Conservation (phyloP, 2,888 invertebrate species). For the Peribatodes rhomboidaria region DNA sequence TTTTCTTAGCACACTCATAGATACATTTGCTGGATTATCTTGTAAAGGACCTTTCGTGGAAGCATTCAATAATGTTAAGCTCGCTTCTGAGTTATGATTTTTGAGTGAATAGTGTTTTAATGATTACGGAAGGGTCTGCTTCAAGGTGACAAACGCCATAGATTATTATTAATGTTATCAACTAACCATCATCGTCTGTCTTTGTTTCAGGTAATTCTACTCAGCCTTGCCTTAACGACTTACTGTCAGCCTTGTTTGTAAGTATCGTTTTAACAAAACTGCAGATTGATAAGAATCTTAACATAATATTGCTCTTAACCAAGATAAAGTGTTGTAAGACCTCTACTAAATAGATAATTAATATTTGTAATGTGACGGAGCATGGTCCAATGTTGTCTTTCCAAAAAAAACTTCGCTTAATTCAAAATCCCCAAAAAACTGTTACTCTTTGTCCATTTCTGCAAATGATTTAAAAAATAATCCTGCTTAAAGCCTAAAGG, state of each 20-base stretch:
- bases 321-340: neutral
- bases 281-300: slow-evolving; percentile 11
- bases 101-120: slow-evolving; percentile 19
- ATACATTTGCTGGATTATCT: slow-evolving; percentile 27
- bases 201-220: slow-evolving; percentile 47
- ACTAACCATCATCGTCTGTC: slow-evolving; percentile 40
- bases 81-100: slow-evolving; percentile 12
- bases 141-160: slow-evolving; percentile 27
- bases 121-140: slow-evolving; percentile 22
- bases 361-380: neutral
- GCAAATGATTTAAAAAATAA: neutral
- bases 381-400: neutral
- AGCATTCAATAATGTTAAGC: slow-evolving; percentile 21
- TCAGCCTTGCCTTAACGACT: slow-evolving; percentile 33
- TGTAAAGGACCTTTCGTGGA: slow-evolving; percentile 19
- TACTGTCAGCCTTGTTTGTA: slow-evolving; percentile 17
- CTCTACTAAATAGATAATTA: neutral
- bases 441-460: neutral
- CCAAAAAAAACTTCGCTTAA: neutral
- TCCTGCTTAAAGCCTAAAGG: neutral
- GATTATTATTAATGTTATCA: slow-evolving; percentile 30
- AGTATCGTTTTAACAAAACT: slow-evolving; percentile 20
- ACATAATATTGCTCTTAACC: neutral
- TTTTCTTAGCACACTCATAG: slow-evolving; percentile 27
- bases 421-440: neutral